These are phyloP conservation scores for Peromyscus nudipes DNA, from an alignment of 2,797 vertebrate species.

Conservation along the genomic window DNA sequence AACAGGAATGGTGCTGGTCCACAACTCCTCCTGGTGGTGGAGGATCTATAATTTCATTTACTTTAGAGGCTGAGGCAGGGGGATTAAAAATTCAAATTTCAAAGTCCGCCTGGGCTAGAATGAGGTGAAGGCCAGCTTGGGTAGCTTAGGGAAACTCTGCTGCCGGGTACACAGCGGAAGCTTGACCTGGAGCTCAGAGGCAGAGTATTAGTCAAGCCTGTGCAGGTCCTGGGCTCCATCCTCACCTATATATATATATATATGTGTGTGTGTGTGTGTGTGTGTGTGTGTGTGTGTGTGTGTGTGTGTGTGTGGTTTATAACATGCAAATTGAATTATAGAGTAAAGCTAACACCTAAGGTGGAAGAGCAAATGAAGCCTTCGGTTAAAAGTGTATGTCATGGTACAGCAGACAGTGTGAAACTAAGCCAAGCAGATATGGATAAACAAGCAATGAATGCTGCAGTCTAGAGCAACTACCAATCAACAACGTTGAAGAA, in stretches of 20 bases:
- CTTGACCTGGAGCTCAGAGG: background rate
- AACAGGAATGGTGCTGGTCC: no score
- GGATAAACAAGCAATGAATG: background rate
- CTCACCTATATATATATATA: background rate
- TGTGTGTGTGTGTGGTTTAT: background rate
- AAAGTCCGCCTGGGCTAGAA: background rate
- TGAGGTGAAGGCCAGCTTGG: background rate
- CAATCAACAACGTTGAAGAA: background rate
- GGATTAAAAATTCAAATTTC: background rate
- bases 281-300: no score
- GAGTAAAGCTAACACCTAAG: background rate
- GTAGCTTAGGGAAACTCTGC: background rate
- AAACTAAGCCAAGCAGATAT: background rate
- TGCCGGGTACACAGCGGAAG: background rate
- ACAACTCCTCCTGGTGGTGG: background rate
- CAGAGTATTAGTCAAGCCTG: background rate
- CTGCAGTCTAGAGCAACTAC: background rate
- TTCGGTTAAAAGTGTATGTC: background rate
- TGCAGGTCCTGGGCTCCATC: background rate
- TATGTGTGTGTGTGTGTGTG: no score
- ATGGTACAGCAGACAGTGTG: background rate
- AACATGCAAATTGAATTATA: background rate
- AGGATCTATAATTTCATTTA: background rate
- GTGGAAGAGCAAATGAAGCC: background rate
- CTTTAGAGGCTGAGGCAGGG: background rate